These are phyloP conservation scores for Tetramorium parvispinum DNA, from an alignment of 1,140 invertebrate species.

Conservation along the genomic window DNA sequence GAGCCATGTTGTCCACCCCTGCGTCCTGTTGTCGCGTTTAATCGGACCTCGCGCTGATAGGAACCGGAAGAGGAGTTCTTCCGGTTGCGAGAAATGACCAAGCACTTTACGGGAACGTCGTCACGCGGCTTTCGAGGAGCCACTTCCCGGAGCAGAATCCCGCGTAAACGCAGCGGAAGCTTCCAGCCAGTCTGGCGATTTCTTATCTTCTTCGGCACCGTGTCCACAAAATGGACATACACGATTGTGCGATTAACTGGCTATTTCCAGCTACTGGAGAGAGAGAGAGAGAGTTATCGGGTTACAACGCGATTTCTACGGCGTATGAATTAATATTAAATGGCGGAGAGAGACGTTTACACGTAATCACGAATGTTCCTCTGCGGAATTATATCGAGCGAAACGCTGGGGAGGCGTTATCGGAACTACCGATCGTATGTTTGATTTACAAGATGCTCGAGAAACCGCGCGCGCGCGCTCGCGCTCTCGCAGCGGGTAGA, in stretches of 20 bases:
- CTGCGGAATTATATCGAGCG: slow-evolving; percentile 55
- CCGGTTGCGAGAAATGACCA: not conserved
- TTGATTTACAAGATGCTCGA: slow-evolving; percentile 65
- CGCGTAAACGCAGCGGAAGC: not conserved
- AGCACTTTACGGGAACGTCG: not conserved
- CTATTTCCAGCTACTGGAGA: not conserved
- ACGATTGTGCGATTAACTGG: slow-evolving; percentile 11
- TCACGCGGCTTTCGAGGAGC: not conserved
- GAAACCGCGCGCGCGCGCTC: slow-evolving; percentile 37
- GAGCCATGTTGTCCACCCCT: slow-evolving; percentile 50
- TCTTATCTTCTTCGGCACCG: slow-evolving; percentile 30
- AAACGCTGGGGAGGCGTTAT: slow-evolving; percentile 60
- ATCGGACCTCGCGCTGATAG: not conserved
- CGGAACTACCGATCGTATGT: slow-evolving; percentile 59
- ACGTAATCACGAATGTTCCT: slow-evolving; percentile 45
- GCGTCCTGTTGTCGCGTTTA: not conserved
- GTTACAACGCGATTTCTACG: not conserved
- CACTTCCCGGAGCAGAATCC: not conserved
- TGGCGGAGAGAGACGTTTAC: slow-evolving; percentile 11
- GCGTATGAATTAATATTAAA: slow-evolving; percentile 39
- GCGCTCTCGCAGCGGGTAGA: slow-evolving; percentile 67
- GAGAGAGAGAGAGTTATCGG: slow-evolving; percentile 37
- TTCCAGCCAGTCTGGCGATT: not conserved
- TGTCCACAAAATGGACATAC: slow-evolving; percentile 25
- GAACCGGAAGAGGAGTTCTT: not conserved